A percentile compares a stretch with the other conserved stretches of the same genome.
Conservation (phyloP, 2,797 vertebrate species). For the Rhyacichthys aspro region DNA sequence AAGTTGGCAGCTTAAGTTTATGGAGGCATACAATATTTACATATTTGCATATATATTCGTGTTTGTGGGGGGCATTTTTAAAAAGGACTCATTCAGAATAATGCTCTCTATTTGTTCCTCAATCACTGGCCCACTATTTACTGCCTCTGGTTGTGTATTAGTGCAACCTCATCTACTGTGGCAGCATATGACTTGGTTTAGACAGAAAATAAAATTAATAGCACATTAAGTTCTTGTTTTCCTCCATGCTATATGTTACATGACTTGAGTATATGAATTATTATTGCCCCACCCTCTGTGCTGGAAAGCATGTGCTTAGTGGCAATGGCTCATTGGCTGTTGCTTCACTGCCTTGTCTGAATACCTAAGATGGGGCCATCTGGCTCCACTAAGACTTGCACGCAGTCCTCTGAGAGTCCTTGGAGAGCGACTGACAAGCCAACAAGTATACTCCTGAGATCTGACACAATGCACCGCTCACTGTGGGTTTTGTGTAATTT, state of each 20-base stretch:
- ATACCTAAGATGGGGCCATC: constrained; percentile 74
- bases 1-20: too few species aligned
- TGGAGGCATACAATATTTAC: too few species aligned
- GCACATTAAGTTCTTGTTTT: too few species aligned
- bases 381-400: constrained; percentile 59
- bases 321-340: constrained; percentile 65
- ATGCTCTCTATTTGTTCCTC: not conserved
- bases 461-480: constrained; percentile 46
- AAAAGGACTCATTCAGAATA: too few species aligned
- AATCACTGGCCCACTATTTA: not conserved
- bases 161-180: constrained; percentile 28
- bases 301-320: constrained; percentile 11
- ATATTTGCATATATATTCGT: too few species aligned
- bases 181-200: constrained; percentile 19
- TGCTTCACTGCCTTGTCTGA: constrained; percentile 56
- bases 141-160: not conserved
- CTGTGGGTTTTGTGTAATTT: constrained; percentile 26
- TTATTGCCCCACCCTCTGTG: not conserved
- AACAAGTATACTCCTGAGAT: constrained; percentile 60
- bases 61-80: too few species aligned
- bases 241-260: too few species aligned
- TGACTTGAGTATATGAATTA: not conserved
- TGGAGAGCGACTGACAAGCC: constrained; percentile 52
- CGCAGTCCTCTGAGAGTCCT: constrained; percentile 70
- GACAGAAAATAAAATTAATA: constrained; percentile 1